phyloP scores from a whole-genome alignment of 2,888 invertebrate genomes.

The Pseudolycoriella hygida region DNA sequence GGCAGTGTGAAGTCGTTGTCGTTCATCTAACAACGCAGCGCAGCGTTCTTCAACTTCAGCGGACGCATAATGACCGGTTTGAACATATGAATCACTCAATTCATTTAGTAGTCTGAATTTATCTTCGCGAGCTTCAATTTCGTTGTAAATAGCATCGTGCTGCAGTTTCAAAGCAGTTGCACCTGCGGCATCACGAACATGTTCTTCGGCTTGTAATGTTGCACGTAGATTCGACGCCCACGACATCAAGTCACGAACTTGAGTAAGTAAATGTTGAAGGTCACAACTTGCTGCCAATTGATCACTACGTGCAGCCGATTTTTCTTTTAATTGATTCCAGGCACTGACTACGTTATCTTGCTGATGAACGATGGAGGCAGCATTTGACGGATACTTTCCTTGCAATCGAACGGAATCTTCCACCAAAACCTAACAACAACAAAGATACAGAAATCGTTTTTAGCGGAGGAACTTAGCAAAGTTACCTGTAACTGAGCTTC shows the following conservation, averaged over 20 bases:
- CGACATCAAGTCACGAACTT: constrained; percentile 69
- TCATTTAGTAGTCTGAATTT: constrained; percentile 57
- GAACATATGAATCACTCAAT: constrained; percentile 66
- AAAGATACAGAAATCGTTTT: constrained; percentile 25
- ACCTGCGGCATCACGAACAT: constrained; percentile 62
- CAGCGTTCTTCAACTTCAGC: constrained; percentile 66
- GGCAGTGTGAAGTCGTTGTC: constrained; percentile 58
- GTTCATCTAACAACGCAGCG: constrained; percentile 56
- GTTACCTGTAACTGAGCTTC: constrained; percentile 68
- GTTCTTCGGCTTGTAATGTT: constrained; percentile 61
- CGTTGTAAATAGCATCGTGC: constrained; percentile 62
- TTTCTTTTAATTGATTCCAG: constrained; percentile 73
- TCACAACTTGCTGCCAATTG: constrained; percentile 74
- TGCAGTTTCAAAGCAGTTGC: constrained; percentile 71
- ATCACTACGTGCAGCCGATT: constrained; percentile 61
- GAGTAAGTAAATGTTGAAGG: constrained; percentile 74
- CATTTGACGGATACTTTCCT: constrained; percentile 81
- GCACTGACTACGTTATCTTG: constrained; percentile 72
- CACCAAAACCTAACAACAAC: constrained; percentile 39
- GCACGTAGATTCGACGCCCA: constrained; percentile 72
- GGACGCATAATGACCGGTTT: constrained; percentile 66
- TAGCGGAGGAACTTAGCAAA: constrained; percentile 11
- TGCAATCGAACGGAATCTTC: constrained; percentile 84
- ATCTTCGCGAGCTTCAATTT: constrained; percentile 77
- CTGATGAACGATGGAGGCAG: constrained; percentile 71